Evolutionary conservation across 2,888 invertebrate genomes (phyloP), one percentile per base, ranked within the genome.

Genomic region (Stegophylla sp.): DNA sequence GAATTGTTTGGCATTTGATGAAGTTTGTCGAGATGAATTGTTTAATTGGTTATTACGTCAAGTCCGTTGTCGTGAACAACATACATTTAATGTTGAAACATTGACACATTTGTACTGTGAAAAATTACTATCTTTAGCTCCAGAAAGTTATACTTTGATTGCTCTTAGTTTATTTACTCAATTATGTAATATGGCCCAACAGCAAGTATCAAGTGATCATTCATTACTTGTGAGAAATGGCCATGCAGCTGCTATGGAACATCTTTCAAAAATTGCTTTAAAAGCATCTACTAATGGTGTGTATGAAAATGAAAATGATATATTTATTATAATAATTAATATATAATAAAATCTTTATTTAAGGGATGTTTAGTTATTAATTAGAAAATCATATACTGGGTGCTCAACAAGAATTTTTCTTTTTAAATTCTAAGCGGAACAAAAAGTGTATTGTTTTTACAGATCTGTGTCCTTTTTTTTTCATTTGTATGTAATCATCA

Each of bases 41-140:
- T 96, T 97, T 86, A 94, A 94, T 82, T 97, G 97, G 97, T 88
- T 97, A 71, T 90, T 97, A 59, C 93, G 94, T 12, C 97, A 97
- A 87, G 94, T 95, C 1, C 94, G 95, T 87, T 93, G 94, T 23
- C 88, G 89, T 83, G 95, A 97, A 83, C 93, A 96, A 84, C 97
- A 97, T 87, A 96, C 96, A 0, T 88, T 97, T 2, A 94, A 94
- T 3, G 89, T 94, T 81, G 95, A 96, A 85, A 94, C 96, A 0
- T 88, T 97, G 74, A 91, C 94, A 85, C 94, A 96, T 85, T 89
- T 97, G 41, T 96, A 97, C 85, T 89, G 94, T 73, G 92, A 93
- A 85, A 96, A 97, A 88, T 90, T 97, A 88, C 96, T 96, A 0
- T 93, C 93, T 82, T 87, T 97, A 77, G 91, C 93, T 51, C 95